Evolutionary conservation across 2,113 vertebrate genomes (phyloP), one percentile per base, ranked within the genome.

Genomic region (Entelurus aequoreus): DNA sequence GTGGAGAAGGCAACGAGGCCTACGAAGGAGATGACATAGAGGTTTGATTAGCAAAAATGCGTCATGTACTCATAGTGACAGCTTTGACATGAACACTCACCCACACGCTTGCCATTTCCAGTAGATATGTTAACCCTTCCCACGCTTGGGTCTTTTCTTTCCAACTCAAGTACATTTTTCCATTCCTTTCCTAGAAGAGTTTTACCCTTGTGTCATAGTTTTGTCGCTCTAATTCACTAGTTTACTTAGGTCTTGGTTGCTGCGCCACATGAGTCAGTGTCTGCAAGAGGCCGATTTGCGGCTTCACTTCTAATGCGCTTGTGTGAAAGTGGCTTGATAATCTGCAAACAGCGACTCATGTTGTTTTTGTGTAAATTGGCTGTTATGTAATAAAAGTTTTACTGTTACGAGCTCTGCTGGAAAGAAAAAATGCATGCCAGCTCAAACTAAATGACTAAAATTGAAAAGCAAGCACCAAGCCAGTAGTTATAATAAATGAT

Each of bases 11-110:
- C 21, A 94, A 95, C 19, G 95, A 99, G 52, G 91, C 87, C 0
- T 98, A 96, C 13, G 95, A 98, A 77, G 95, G 91, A 61, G 94
- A 97, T 1, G 94, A 96, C 66, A 84, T 92, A 5, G 95, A 98
- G 91, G 95, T 96, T 80, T 6, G 72, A 35, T 54, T n/a, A 46
- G 47, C 19, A 54, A 6, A 46, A 57, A 11, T 55, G 50, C 44
- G 35, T 56, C 38, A 14, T 5, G 1, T 38, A 62, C 15, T 14
- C 16, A 37, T 5, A 44, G 64, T 62, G n/a, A 47, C 42, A 50
- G 4, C 21, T 5, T n/a, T 51, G 44, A 76, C 52, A 48, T 48
- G 52, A 36, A 2, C 15, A 16, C 19, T 40, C 60, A 0, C 64
- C 37, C 66, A 48, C 64, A 48, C 52, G 28, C 4, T 57, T 35